Conservation (phyloP, 2,113 vertebrate genomes). For the Caracal caracal region DNA sequence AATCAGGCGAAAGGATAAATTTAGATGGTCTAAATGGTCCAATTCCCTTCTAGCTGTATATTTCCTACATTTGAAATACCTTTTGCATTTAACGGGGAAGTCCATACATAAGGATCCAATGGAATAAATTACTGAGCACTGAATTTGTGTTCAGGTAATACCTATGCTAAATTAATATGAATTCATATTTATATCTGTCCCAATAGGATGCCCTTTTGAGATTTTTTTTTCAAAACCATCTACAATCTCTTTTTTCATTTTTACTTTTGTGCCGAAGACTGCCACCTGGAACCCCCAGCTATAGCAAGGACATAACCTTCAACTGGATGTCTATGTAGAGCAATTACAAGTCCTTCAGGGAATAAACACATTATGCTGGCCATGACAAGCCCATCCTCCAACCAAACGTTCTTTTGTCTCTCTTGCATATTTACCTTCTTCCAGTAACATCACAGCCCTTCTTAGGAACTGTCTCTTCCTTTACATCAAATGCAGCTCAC, state of each 20-base stretch:
- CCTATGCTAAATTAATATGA: not conserved
- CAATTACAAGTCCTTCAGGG: not conserved
- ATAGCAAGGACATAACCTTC: not conserved
- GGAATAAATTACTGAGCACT: slow-evolving; percentile 27
- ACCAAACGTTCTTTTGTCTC: not conserved
- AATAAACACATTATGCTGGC: not conserved
- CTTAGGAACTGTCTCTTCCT: not conserved
- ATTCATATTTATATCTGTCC: slow-evolving; percentile 9
- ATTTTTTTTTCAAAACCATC: not conserved
- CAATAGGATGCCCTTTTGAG: not conserved
- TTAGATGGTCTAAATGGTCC: not conserved
- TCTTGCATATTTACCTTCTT: not conserved
- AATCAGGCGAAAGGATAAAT: slow-evolving; percentile 29
- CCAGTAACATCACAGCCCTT: not conserved
- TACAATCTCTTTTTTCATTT: not conserved
- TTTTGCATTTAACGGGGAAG: slow-evolving; percentile 44
- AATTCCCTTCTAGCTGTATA: not conserved
- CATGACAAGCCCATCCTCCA: not conserved
- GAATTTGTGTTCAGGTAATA: not conserved
- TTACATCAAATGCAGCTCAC: not conserved
- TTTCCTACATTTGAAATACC: slow-evolving; percentile 31
- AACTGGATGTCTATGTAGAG: not conserved
- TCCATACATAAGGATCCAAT: not conserved
- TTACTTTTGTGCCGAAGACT: not conserved
- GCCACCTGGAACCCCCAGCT: not conserved